phyloP scores from a whole-genome alignment of 2,113 vertebrate species.

The Platysteira castanea region DNA sequence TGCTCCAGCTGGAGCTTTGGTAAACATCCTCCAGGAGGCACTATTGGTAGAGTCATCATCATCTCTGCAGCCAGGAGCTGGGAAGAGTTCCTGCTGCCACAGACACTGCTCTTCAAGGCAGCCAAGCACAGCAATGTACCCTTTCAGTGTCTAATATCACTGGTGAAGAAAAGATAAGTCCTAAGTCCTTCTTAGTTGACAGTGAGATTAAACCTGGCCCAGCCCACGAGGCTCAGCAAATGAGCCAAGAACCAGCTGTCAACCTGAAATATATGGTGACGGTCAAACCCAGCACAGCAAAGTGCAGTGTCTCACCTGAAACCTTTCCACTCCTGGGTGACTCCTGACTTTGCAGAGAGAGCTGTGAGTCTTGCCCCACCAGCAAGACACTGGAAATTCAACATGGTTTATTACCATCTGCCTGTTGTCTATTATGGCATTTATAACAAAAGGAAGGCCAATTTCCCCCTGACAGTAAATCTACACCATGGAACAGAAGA shows the following conservation, averaged over 20 bases:
- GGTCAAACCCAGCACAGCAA: neutral
- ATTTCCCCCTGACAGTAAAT: neutral
- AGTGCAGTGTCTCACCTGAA: neutral
- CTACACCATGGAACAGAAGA: neutral
- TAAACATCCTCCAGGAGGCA: neutral
- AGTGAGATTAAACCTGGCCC: neutral
- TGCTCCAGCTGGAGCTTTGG: neutral
- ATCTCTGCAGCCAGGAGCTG: neutral
- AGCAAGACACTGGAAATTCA: neutral
- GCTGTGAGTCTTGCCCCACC: neutral
- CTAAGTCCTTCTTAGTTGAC: neutral
- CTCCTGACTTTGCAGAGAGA: neutral
- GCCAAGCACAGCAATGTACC: neutral
- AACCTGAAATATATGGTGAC: neutral
- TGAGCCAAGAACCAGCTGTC: neutral
- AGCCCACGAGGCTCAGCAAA: neutral
- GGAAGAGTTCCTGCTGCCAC: rapidly evolving
- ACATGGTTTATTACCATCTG: neutral
- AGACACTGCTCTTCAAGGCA: rapidly evolving
- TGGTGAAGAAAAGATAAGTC: neutral
- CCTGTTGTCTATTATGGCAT: neutral
- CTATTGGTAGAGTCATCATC: rapidly evolving
- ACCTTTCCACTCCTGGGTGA: neutral
- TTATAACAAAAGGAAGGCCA: neutral
- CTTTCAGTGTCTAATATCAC: neutral